These are phyloP conservation scores for Sarcoramphus papa DNA, from an alignment of 2,797 vertebrate species.

Conservation along the genomic window DNA sequence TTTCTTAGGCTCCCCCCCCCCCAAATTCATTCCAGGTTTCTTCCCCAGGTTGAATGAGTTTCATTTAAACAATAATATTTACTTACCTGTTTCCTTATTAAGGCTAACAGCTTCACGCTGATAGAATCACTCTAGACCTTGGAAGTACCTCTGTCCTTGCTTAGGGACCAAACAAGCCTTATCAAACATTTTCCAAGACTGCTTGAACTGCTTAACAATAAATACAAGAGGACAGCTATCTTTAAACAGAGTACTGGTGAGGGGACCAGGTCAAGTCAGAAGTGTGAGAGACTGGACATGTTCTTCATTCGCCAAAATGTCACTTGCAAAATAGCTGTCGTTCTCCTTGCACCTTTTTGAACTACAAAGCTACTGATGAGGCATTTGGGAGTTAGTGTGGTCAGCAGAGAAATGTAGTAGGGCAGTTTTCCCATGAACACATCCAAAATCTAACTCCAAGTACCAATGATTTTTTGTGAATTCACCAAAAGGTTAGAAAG, in stretches of 20 bases:
- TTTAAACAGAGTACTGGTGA: neutral
- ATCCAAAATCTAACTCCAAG: neutral
- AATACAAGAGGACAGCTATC: neutral
- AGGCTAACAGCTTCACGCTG: neutral
- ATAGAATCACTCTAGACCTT: neutral
- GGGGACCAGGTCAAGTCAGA: neutral
- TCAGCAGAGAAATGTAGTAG: neutral
- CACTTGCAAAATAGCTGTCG: neutral
- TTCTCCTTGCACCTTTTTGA: neutral
- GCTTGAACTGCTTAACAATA: neutral
- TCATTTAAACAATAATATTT: neutral
- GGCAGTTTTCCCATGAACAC: neutral
- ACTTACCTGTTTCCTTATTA: neutral
- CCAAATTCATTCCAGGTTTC: neutral
- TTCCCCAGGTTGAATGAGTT: neutral
- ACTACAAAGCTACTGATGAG: neutral
- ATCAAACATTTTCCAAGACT: neutral
- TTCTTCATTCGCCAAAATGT: neutral
- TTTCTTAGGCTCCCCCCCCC: neutral
- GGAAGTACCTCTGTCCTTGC: neutral
- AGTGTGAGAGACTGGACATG: neutral
- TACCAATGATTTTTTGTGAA: neutral
- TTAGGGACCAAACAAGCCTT: neutral
- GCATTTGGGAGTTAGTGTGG: neutral
- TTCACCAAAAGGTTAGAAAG: neutral